Conservation (phyloP, 2,888 invertebrate genomes). For the Autographa pulchrina region DNA sequence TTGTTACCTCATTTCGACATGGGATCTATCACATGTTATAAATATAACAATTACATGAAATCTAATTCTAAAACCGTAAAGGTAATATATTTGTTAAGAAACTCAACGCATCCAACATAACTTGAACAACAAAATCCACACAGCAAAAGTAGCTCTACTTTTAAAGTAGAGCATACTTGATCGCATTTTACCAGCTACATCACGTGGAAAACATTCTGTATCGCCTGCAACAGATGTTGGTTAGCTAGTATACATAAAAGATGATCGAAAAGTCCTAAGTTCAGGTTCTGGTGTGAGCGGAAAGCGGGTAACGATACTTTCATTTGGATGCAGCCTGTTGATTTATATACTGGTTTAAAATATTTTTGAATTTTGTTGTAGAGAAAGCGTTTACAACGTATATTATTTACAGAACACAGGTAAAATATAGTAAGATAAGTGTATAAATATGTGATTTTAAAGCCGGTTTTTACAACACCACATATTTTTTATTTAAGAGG, state of each 20-base stretch:
- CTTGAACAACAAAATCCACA: slow-evolving; percentile 1
- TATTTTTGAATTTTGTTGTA: neutral
- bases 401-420: no score
- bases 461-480: no score
- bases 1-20: no score
- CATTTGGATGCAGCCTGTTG: neutral
- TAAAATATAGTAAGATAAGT: no score
- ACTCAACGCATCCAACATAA: neutral
- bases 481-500: no score
- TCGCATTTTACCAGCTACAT: slow-evolving; percentile 36
- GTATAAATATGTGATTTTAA: no score
- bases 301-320: neutral
- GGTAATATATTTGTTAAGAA: neutral
- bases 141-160: slow-evolving; percentile 3
- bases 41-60: no score
- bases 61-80: no score
- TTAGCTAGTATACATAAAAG: slow-evolving; percentile 48
- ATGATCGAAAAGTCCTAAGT: slow-evolving; percentile 27
- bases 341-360: neutral
- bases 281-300: neutral
- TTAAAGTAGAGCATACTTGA: slow-evolving; percentile 17
- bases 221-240: slow-evolving; percentile 46
- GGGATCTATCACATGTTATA: no score
- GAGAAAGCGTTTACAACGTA: neutral
- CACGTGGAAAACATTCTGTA: slow-evolving; percentile 49